Conservation (phyloP, 2,797 vertebrate species). For the Tarsius wallacei region DNA sequence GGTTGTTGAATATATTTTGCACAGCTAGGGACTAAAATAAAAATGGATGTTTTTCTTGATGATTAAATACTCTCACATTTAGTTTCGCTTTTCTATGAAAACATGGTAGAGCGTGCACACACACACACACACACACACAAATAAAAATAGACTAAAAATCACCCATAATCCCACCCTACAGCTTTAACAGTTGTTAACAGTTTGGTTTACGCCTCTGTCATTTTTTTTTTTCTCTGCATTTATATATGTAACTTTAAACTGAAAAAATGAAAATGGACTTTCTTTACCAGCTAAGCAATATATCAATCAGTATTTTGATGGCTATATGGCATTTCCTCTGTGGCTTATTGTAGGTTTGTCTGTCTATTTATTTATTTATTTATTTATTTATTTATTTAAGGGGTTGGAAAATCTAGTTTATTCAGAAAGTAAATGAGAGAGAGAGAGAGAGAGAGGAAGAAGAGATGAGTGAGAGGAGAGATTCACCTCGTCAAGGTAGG, state of each 20-base stretch:
- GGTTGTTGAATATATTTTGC: background rate
- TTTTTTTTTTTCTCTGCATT: background rate
- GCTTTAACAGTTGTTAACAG: background rate
- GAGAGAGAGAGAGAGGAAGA: too few species aligned
- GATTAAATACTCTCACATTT: slow-evolving; percentile 5
- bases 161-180: background rate
- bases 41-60: slow-evolving; percentile 18
- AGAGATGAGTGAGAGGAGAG: too few species aligned
- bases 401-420: too few species aligned
- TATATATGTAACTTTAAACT: slow-evolving; percentile 35
- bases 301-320: background rate
- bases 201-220: background rate
- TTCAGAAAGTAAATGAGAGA: too few species aligned
- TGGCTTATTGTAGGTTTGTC: background rate
- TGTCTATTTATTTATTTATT: background rate
- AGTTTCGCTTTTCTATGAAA: slow-evolving; percentile 15
- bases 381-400: background rate
- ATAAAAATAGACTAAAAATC: background rate
- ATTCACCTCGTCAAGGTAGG: too few species aligned
- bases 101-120: background rate
- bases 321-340: background rate
- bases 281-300: background rate
- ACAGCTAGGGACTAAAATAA: slow-evolving; percentile 44
- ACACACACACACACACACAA: background rate
- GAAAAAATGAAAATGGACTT: background rate